Conservation (phyloP, 2,888 invertebrate species). For the Aporophyla lueneburgensis region DNA sequence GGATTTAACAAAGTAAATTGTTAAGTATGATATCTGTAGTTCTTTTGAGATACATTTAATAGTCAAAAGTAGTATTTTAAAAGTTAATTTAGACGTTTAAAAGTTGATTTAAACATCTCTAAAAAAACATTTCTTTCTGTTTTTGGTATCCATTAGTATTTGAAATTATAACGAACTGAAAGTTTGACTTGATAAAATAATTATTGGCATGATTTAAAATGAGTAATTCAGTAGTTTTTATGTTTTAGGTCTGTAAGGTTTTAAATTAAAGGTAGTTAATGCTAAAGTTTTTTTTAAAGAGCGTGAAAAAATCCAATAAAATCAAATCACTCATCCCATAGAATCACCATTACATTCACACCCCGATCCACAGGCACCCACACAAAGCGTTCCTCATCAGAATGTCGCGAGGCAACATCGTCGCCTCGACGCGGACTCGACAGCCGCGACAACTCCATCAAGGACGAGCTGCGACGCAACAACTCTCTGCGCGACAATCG, state of each 20-base stretch:
- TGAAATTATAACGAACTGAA: background rate
- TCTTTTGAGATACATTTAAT: background rate
- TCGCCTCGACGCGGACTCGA: conserved; percentile 84
- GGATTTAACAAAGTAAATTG: background rate
- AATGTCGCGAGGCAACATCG: conserved; percentile 84
- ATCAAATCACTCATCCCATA: conserved; percentile 30
- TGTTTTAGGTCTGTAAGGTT: conserved; percentile 17
- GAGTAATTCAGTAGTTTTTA: conserved; percentile 5
- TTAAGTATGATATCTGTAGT: background rate
- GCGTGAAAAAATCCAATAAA: conserved; percentile 28
- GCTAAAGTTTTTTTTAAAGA: background rate
- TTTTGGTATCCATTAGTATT: background rate
- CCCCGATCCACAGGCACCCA: conserved; percentile 80
- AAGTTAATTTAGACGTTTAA: background rate
- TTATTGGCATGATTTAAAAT: conserved; percentile 6
- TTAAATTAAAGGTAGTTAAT: conserved; percentile 22
- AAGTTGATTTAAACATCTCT: background rate
- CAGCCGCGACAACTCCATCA: conserved; percentile 80
- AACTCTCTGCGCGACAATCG: conserved; percentile 85
- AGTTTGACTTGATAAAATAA: too few species aligned
- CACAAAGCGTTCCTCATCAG: conserved; percentile 88
- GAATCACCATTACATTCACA: conserved; percentile 30
- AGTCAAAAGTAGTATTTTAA: too few species aligned
- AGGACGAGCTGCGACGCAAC: conserved; percentile 85
- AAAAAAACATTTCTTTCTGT: background rate